phyloP scores from a whole-genome alignment of 2,797 vertebrate genomes.

The Heterohyrax brucei region DNA sequence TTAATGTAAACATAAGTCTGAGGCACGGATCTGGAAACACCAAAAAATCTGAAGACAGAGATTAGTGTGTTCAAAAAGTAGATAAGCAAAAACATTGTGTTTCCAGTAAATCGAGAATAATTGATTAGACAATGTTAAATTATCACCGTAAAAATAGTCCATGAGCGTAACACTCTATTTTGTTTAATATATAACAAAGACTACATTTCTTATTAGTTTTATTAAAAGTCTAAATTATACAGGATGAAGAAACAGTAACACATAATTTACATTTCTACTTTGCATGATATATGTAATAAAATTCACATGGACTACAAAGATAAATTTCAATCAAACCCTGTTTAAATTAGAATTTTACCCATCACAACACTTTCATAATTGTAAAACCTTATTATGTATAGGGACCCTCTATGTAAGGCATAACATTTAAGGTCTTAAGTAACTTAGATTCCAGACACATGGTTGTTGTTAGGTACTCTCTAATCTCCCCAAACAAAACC shows the following conservation, averaged over 20 bases:
- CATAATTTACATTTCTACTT: background rate
- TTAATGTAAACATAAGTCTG: background rate
- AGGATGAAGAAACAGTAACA: background rate
- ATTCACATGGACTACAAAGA: background rate
- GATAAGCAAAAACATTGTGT: background rate
- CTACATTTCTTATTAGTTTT: background rate
- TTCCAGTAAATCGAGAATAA: background rate
- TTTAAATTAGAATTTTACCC: background rate
- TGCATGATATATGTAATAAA: background rate
- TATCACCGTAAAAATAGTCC: background rate
- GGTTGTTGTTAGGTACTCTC: background rate
- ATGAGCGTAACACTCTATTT: background rate
- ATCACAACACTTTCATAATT: background rate
- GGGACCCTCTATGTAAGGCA: background rate
- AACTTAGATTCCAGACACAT: background rate
- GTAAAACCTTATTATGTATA: background rate
- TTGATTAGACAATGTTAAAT: constrained; percentile 2
- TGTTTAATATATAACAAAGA: background rate
- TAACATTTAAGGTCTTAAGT: background rate
- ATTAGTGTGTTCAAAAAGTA: constrained; percentile 7
- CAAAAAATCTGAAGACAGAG: background rate
- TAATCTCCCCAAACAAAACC: too few species aligned
- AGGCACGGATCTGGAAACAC: background rate
- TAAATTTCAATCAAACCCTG: background rate
- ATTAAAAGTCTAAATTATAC: background rate